Conservation (phyloP, 2,113 vertebrate genomes). For the Kryptolebias marmoratus region DNA sequence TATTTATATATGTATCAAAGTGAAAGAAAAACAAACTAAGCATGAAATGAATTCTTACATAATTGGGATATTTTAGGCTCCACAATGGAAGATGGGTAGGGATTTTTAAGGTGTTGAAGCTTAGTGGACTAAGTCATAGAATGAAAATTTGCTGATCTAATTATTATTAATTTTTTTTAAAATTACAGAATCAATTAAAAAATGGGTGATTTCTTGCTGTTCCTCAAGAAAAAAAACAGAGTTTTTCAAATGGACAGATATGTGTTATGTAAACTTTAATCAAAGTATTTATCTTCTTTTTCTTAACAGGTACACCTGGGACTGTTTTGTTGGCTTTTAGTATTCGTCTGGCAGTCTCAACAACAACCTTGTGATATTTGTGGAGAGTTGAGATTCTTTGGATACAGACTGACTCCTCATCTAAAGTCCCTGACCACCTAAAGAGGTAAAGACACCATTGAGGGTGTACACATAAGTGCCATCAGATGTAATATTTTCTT, state of each 20-base stretch:
- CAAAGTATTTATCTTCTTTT: constrained; percentile 17
- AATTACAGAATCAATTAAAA: not conserved
- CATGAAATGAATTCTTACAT: too few relatives aligned
- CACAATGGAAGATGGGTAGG: too few relatives aligned
- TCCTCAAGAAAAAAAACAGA: not conserved
- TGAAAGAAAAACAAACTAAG: too few relatives aligned
- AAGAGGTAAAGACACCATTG: constrained; percentile 49
- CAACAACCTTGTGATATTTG: constrained; percentile 14
- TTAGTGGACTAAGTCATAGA: too few relatives aligned
- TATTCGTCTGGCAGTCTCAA: constrained; percentile 18
- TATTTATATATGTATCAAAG: too few relatives aligned
- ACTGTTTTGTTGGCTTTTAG: constrained; percentile 20
- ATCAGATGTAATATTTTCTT: not conserved
- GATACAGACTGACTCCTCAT: constrained; percentile 32
- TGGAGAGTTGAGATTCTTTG: constrained; percentile 35
- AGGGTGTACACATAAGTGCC: not conserved
- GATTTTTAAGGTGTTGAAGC: too few relatives aligned
- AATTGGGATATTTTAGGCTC: too few relatives aligned
- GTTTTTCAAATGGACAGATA: not conserved
- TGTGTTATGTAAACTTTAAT: not conserved
- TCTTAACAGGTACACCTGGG: constrained; percentile 51
- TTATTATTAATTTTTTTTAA: too few relatives aligned
- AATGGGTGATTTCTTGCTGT: not conserved
- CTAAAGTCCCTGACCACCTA: constrained; percentile 26
- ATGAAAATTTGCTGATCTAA: too few relatives aligned